Evolutionary conservation across 1,140 invertebrate genomes (phyloP).

Genomic region (Drosophila pandora): DNA sequence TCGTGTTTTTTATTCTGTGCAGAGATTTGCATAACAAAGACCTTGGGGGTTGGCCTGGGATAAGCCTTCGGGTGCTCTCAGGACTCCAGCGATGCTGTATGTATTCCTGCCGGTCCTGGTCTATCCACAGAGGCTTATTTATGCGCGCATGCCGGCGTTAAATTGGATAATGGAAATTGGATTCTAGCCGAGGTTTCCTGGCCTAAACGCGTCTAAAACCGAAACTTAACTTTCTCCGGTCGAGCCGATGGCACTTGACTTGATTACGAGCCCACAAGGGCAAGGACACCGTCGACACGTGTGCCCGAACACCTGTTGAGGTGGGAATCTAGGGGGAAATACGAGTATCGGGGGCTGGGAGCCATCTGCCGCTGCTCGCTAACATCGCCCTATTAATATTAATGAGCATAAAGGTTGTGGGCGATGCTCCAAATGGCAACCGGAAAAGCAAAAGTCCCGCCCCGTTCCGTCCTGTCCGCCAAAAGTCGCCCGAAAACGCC

Average conservation of each 20-base stretch:
- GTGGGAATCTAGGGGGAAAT: conserved; percentile 23
- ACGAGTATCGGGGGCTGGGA: not conserved
- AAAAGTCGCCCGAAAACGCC: conserved; percentile 4
- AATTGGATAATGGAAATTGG: conserved; percentile 81
- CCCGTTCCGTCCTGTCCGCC: not conserved
- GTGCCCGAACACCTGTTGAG: conserved; percentile 71
- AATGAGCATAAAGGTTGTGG: conserved; percentile 64
- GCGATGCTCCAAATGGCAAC: conserved; percentile 40
- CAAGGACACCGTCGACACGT: conserved; percentile 50
- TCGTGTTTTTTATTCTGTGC: conserved; percentile 29
- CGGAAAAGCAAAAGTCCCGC: conserved; percentile 10
- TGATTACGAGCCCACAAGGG: conserved; percentile 54
- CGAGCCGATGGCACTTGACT: conserved; percentile 61
- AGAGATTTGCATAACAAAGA: conserved; percentile 71
- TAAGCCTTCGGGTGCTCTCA: conserved; percentile 4
- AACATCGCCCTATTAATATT: conserved; percentile 73
- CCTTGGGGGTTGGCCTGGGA: conserved; percentile 6
- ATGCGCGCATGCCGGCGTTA: conserved; percentile 69
- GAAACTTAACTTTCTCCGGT: conserved; percentile 56
- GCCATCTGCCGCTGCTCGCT: conserved; percentile 33
- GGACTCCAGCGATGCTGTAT: conserved; percentile 11
- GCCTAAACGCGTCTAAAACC: conserved; percentile 14
- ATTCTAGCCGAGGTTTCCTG: conserved; percentile 51
- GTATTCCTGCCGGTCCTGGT: conserved; percentile 1
- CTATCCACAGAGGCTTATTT: conserved; percentile 46